Percentiles rank a stretch among this genome's conserved stretches.
Conservation (phyloP, 1,140 invertebrate species). For the Cotesia vestalis region DNA sequence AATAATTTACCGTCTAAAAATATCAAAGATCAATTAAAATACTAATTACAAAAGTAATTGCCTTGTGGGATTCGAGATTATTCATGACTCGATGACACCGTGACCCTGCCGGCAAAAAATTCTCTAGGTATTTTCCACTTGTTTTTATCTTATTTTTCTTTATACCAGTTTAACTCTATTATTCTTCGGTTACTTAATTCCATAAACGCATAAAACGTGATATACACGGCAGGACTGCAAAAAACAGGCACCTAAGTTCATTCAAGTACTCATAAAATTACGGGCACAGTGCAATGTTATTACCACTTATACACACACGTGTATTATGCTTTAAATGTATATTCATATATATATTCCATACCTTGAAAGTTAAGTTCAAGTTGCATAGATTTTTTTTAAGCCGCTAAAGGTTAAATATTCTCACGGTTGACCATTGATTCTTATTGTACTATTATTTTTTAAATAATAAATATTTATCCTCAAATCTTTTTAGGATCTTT, state of each 20-base stretch:
- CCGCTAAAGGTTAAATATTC: constrained; percentile 5
- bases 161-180: not conserved
- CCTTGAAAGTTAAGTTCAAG: constrained; percentile 15
- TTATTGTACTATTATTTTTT: not conserved
- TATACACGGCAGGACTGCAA: not conserved
- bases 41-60: no score
- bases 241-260: not conserved
- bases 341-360: not conserved
- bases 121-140: not conserved
- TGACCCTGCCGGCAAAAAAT: no score
- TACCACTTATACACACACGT: not conserved
- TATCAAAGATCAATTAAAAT: no score
- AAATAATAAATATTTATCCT: no score
- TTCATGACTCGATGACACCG: no score
- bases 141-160: not conserved
- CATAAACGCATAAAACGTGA: constrained; percentile 24
- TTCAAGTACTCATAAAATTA: constrained; percentile 16
- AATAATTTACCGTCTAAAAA: no score
- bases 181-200: constrained; percentile 10
- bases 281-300: not conserved
- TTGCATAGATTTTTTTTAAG: not conserved
- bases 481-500: no score
- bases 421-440: constrained; percentile 6
- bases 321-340: not conserved
- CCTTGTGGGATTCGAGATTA: no score